Percentiles rank a stretch among this genome's conserved stretches.
These are phyloP conservation scores for Metallyticus violacea DNA, from an alignment of 2,888 invertebrate species.

Conservation along the genomic window DNA sequence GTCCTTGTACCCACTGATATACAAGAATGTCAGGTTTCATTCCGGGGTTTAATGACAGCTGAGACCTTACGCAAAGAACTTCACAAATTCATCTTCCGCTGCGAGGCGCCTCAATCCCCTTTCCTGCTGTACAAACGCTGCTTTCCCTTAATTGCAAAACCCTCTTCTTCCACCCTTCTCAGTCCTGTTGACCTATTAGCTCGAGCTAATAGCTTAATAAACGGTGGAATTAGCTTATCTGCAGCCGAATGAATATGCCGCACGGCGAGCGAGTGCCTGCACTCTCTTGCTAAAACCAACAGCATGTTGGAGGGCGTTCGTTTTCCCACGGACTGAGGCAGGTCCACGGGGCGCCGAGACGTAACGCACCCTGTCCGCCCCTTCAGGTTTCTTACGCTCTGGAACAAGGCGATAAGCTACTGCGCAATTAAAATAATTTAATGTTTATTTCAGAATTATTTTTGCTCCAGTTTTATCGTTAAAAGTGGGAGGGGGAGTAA, in stretches of 20 bases:
- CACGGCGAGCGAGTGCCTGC: not conserved
- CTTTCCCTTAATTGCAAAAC: not conserved
- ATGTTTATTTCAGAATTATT: too few species aligned
- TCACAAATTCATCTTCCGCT: not conserved
- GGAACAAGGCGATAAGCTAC: too few species aligned
- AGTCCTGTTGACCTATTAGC: slow-evolving; percentile 16
- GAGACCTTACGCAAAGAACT: not conserved
- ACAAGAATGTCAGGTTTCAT: too few species aligned
- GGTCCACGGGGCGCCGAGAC: not conserved
- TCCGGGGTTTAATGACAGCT: not conserved
- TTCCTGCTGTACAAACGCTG: not conserved
- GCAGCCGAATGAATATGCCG: not conserved
- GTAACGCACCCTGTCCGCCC: not conserved
- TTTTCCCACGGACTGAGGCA: slow-evolving; percentile 1
- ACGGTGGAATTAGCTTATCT: slow-evolving; percentile 8
- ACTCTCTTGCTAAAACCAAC: not conserved
- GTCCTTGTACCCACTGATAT: too few species aligned
- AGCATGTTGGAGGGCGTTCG: not conserved
- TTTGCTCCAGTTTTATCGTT: too few species aligned
- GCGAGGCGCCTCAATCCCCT: not conserved
- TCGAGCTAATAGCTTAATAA: slow-evolving; percentile 8
- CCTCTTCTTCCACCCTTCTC: not conserved
- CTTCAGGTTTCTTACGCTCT: too few species aligned
- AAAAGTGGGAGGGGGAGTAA: too few species aligned
- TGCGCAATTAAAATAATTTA: too few species aligned